Base-by-base conservation (phyloP, 2,888 invertebrate genomes). In the Notodonta ziczac region DNA sequence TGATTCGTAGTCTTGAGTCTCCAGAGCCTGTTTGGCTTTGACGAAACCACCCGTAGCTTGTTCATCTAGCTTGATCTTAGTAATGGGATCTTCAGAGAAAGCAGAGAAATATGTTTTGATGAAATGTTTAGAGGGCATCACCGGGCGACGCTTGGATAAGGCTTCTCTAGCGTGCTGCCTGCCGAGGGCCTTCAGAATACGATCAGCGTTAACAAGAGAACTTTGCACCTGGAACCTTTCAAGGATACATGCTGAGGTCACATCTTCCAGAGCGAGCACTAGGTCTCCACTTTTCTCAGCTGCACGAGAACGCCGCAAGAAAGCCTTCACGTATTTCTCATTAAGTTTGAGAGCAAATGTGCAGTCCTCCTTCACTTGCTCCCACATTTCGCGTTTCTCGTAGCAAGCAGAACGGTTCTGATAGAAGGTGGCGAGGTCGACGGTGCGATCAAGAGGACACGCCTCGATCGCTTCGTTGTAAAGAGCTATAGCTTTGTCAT, bases 391-490 rank as follows among this genome's bases (percentile, higher is more conserved):
- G 82, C 98, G 92, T 87, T 98, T 97, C 87, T 99, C 99, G 87
- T 98, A 98, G 53, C 98, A 97, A 14, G 99, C 99, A 12, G 99
- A 99, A 77, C 98, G 96, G 85, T 99, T 99, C 87, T 99, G 99
- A 87, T 98, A 98, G 89, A 98, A 98, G 14, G 98, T 98, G 0
- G 99, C 96, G 60, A 98, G 90, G 74, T 97, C 98, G 0, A 95
- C 94, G 39, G 94, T 94, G 74, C 96, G 95, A 61, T 97, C 95
- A 67, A 94, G 90, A 0, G 98, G 97, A 79, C 98, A 98, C 44
- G 97, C 94, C 75, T 98, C 97, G 59, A 99, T 99, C 0, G 99
- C 99, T 90, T 97, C 97, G 76, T 97, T 97, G 85, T 99, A 99
- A 76, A 96, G 95, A 44, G 94, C 88, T 64, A 99, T 97, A 13